phyloP scores from a whole-genome alignment of 1,140 invertebrate species.

The Spodoptera frugiperda region DNA sequence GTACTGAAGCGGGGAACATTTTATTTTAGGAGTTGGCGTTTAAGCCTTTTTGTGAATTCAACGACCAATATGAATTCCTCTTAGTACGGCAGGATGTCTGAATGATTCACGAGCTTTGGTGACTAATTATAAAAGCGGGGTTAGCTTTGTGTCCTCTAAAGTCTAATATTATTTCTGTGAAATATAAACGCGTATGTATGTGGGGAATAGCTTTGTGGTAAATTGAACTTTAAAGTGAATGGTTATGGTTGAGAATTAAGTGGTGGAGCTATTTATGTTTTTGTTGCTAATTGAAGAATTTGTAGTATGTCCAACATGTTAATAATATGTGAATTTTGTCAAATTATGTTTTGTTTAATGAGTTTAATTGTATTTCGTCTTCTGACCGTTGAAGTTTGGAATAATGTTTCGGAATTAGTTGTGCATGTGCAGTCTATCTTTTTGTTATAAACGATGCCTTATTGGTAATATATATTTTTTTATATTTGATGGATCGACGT shows the following conservation, averaged over 20 bases:
- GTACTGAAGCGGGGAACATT: slow-evolving; percentile 4
- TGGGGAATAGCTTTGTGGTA: not conserved
- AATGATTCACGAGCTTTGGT: slow-evolving; percentile 59
- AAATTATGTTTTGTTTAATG: not conserved
- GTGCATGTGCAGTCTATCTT: no score
- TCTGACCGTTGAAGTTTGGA: not conserved
- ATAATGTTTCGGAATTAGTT: no score
- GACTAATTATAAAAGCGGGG: slow-evolving; percentile 61
- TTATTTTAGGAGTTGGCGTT: slow-evolving; percentile 36
- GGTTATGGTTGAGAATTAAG: not conserved
- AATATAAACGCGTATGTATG: slow-evolving; percentile 2
- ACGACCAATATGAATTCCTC: slow-evolving; percentile 44
- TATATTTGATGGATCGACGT: no score
- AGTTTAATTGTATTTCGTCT: not conserved
- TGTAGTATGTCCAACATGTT: slow-evolving; percentile 2
- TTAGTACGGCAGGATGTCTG: slow-evolving; percentile 52
- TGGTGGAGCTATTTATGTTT: not conserved
- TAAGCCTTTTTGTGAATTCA: slow-evolving; percentile 22
- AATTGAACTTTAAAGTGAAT: not conserved
- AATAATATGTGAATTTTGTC: not conserved
- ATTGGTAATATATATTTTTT: no score
- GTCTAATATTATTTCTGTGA: slow-evolving; percentile 41
- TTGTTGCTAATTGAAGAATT: slow-evolving; percentile 27
- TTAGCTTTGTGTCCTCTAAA: slow-evolving; percentile 45
- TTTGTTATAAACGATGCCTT: no score